A percentile compares a stretch with the other conserved stretches of the same genome.
Conservation (phyloP, 2,888 invertebrate species). For the Cerastoderma edule region DNA sequence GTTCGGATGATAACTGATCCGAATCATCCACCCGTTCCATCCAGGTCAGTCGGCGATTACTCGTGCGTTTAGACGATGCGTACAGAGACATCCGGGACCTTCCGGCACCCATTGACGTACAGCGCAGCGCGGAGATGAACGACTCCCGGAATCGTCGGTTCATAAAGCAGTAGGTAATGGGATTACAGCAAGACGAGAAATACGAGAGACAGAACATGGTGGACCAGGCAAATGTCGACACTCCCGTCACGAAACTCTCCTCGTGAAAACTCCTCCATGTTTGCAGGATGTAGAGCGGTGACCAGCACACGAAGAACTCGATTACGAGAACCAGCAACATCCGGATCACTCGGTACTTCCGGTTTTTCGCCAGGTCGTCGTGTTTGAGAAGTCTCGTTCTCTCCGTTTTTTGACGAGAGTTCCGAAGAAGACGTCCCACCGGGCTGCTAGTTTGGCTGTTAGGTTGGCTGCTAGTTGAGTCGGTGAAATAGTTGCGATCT, state of each 20-base stretch:
- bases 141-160: conserved; percentile 93
- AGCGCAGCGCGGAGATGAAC: conserved; percentile 90
- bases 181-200: conserved; percentile 90
- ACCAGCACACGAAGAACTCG: conserved; percentile 96
- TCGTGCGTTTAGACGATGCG: conserved; percentile 7
- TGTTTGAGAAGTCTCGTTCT: conserved; percentile 56
- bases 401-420: conserved; percentile 39
- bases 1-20: conserved; percentile 7
- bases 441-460: conserved; percentile 8
- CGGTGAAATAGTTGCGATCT: not conserved
- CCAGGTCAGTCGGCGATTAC: conserved; percentile 40
- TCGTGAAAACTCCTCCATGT: conserved; percentile 91
- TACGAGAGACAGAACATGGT: conserved; percentile 92
- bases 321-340: conserved; percentile 95
- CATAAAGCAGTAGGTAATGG: no score
- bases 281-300: conserved; percentile 92
- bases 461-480: conserved; percentile 5
- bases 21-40: conserved; percentile 29
- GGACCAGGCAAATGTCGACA: conserved; percentile 85
- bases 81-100: not conserved
- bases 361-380: conserved; percentile 85
- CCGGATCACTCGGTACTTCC: conserved; percentile 85
- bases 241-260: conserved; percentile 85
- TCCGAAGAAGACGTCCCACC: conserved; percentile 5
- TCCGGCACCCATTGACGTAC: conserved; percentile 85